Base-by-base conservation (phyloP, 2,113 vertebrate species). In the Sphyrna mokarran region DNA sequence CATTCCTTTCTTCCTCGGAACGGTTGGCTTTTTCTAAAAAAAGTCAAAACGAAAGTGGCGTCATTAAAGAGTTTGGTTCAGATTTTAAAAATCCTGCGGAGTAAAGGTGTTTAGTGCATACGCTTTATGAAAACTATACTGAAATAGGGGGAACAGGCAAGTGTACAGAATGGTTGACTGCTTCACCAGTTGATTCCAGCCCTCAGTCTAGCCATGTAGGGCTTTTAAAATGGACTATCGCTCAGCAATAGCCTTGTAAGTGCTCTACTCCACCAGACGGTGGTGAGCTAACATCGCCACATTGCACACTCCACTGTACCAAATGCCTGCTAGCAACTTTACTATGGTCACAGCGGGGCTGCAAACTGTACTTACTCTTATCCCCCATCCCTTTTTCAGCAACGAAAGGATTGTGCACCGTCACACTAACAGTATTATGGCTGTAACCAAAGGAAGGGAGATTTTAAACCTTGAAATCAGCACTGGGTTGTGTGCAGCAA, bases 1-100 rank as follows among this genome's bases (percentile, higher is more conserved):
- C 80, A 86, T 96, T 97, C 29, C 13, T 96, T 94, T 98, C 98
- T 96, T 98, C 98, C 43, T 98, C 98, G 0, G 97, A 98, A 96
- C 97, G 97, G 85, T 98, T 98, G 90, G 96, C 78, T 96, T 97
- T 98, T 95, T 98, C 98, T 98, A 89, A 94, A n/a, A 54, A 94
- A n/a, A 54, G 90, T 87, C 10, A 0, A 26, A 96, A 96, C 9
- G 33, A 26, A 96, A 95, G 61, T 89, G 96, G 96, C 96, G 96
- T 48, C 11, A 95, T 13, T 70, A 54, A 72, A 48, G 61, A 63
- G 43, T 18, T 54, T 95, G 11, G 40, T 95, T 96, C 96, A 96
- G 48, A 54, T 4, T n/a, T n/a, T n/a, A 54, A 54, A 54, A 96
- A 96, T 96, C 96, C 96, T 95, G 96, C 96, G 95, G 96, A 94